phyloP scores from a whole-genome alignment of 2,797 vertebrate genomes.

The Petrocephalus sullivani region DNA sequence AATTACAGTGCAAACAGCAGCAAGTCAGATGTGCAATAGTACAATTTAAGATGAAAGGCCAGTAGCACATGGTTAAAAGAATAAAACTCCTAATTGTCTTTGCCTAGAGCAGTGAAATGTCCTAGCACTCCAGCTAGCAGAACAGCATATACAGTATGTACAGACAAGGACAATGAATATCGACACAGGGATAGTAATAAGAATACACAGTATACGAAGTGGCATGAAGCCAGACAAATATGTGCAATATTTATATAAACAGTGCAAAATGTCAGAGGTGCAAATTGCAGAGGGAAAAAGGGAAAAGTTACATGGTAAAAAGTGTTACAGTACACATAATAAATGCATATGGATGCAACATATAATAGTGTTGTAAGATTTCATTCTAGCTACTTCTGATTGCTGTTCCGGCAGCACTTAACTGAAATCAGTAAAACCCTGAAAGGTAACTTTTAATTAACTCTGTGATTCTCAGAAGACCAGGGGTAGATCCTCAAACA shows the following conservation, averaged over 20 bases:
- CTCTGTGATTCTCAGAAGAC: not conserved
- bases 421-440: too few species aligned
- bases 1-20: too few species aligned
- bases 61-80: not conserved
- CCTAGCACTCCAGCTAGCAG: not conserved
- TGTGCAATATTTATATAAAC: not conserved
- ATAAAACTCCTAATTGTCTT: not conserved
- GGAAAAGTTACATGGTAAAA: not conserved
- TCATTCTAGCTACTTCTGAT: too few species aligned
- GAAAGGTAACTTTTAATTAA: too few species aligned
- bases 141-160: not conserved
- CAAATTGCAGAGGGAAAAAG: not conserved
- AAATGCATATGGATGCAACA: not conserved
- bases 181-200: not conserved
- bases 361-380: not conserved
- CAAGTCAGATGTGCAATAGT: not conserved
- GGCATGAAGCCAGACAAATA: not conserved
- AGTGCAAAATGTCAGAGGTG: not conserved
- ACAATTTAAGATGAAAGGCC: not conserved
- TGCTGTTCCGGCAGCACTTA: too few species aligned
- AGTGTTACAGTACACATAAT: not conserved
- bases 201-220: not conserved
- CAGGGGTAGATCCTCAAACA: not conserved
- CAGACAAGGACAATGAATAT: not conserved
- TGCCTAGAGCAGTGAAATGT: not conserved